Base-by-base conservation (phyloP, 1,140 invertebrate species). In the Octopus sinensis region DNA sequence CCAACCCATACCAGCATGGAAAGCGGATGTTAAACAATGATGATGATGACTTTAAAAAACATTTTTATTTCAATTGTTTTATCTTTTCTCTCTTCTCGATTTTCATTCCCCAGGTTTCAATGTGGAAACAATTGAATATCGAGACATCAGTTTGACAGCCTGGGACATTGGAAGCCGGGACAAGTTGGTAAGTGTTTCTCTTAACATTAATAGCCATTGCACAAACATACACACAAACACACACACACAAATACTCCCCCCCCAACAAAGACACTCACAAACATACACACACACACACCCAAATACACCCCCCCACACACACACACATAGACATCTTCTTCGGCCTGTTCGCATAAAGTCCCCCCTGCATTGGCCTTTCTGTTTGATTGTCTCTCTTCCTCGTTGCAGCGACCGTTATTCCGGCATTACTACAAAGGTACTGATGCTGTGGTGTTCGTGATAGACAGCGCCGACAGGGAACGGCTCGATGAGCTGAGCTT, bases 371-470 rank as follows among this genome's bases (percentile, higher is more conserved):
- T 23, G 23, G 23, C 23, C 23, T 23, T 23, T 23, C 23, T 23
- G 23, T 23, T 23, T 23, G 23, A 23, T 43, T 43, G 30, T 43
- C 30, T 43, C 30, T 43, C 30, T 43, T 43, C 30, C 30, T 43
- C 30, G 3, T 85, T 82, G 12, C 84, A 90, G 89, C 82, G 89
- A 3, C 87, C 88, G 6, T 79, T 90, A 62, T 88, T 87, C 82
- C 84, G 89, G 13, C 88, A 90, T 83, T 90, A 90, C 84, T 90
- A 89, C 83, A 87, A 87, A 83, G 88, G 88, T 4, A 87, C 86
- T 4, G 85, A 89, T 82, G 88, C 88, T 76, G 86, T 90, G 30
- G 86, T 90, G 17, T 88, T 89, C 51, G 86, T 90, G 30, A 88
- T 90, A 43, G 90, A 90, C 68, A 87, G 87, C 73, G 79, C 84